phyloP scores from a whole-genome alignment of 2,113 vertebrate genomes.

The Tragelaphus imberbis region DNA sequence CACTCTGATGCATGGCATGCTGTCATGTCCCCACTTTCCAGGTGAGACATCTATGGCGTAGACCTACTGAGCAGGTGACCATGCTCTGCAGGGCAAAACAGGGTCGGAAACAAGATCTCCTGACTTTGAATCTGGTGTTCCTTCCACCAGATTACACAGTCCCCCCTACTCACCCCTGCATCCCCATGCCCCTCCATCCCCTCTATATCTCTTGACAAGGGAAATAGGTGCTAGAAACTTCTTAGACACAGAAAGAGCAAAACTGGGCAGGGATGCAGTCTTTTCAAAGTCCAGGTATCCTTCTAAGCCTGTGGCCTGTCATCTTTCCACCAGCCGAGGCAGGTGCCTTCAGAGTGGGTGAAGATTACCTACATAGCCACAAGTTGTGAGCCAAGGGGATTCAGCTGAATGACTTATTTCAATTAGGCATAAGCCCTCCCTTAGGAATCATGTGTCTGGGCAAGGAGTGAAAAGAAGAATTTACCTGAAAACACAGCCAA shows the following conservation, averaged over 20 bases:
- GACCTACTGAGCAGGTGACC: rapidly evolving
- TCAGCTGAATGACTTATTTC: neutral
- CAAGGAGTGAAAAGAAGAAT: neutral
- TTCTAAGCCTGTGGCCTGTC: neutral
- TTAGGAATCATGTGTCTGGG: neutral
- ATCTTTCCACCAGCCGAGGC: neutral
- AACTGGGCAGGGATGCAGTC: neutral
- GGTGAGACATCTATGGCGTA: neutral
- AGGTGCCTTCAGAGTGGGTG: neutral
- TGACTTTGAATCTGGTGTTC: neutral
- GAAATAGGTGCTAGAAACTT: neutral
- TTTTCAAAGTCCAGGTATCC: neutral
- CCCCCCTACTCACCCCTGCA: too few relatives aligned
- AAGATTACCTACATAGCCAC: neutral
- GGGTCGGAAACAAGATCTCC: neutral
- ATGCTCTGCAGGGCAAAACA: neutral
- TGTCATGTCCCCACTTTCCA: neutral
- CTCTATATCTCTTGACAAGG: neutral
- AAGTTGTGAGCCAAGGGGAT: neutral
- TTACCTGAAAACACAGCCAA: neutral
- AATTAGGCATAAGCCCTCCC: neutral
- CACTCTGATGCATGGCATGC: neutral
- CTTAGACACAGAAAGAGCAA: neutral
- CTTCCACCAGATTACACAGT: neutral
- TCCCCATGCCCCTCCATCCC: neutral